Base-by-base conservation (phyloP, 2,888 invertebrate genomes). In the Dicycla oo region DNA sequence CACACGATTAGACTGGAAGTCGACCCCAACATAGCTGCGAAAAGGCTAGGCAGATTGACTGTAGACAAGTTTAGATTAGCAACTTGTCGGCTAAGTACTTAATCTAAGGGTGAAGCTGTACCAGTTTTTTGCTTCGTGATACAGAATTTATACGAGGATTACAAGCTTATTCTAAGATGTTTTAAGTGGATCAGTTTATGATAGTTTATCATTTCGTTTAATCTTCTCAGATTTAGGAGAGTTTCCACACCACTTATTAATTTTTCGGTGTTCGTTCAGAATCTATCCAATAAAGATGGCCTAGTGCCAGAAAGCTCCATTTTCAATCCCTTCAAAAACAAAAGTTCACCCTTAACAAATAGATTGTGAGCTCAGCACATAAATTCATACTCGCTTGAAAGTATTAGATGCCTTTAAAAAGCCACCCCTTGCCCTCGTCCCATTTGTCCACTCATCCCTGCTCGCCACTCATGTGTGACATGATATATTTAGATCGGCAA, bases 371-470 rank as follows among this genome's bases (percentile, higher is more conserved):
- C 58, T 79, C 38, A 66, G 63, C 45, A 81, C 70, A 75, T 64
- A 81, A 71, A 79, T 79, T 81, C 67, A 56, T 69, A 66, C 26
- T 67, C 65, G 60, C 67, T 72, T 69, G 20, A 62, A 78, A 82
- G 69, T 74, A 78, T 82, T 65, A 69, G 58, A 80, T 58, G 73
- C 68, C 68, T 67, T 75, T 74, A 69, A 83, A 78, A 78, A 78
- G 69, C 73, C 60, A 60, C 67, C 78, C 82, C 71, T 80, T 75
- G 62, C 58, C 75, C 69, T 72, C 67, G 63, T 47, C 74, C 78
- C 63, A 80, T 77, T 78, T 86, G 78, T 77, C 78, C 75, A 77
- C 73, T 82, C 86, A 76, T 72, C 80, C 78, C 51, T 66, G 51
- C 58, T 62, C 62, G 58, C 57, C 63, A 76, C 57, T 84, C 78